Percentiles rank a stretch among this genome's conserved stretches.
Evolutionary conservation across 2,797 vertebrate genomes (phyloP).

Genomic region (Galago senegalensis): DNA sequence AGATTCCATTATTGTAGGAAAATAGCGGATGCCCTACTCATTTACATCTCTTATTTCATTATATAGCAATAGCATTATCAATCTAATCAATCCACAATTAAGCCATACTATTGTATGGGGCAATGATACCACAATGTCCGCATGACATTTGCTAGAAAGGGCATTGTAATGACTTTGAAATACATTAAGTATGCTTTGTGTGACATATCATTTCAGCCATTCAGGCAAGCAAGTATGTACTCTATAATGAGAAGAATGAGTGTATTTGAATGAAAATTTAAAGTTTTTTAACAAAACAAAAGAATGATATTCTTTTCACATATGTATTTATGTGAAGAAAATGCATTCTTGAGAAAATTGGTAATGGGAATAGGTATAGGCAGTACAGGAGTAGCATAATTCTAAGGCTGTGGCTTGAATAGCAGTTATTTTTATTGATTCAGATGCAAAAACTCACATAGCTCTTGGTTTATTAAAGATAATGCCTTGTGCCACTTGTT

Average conservation of each 20-base stretch:
- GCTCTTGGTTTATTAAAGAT: neutral
- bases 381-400: neutral
- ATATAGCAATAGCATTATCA: neutral
- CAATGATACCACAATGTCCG: neutral
- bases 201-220: neutral
- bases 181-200: neutral
- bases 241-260: neutral
- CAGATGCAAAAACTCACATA: neutral
- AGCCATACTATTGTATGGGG: neutral
- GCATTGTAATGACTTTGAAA: neutral
- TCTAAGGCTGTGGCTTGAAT: neutral
- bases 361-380: neutral
- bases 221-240: neutral
- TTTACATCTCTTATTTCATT: neutral
- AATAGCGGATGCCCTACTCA: neutral
- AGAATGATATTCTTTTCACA: neutral
- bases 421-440: neutral
- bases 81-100: neutral
- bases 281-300: slow-evolving; percentile 40
- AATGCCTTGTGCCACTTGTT: neutral
- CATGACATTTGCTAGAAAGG: neutral
- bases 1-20: neutral
- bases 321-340: slow-evolving; percentile 47
- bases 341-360: neutral
- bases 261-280: slow-evolving; percentile 52